Evolutionary conservation across 2,888 invertebrate genomes (phyloP), one percentile per base, ranked within the genome.

Genomic region (Petrolisthes cinctipes): DNA sequence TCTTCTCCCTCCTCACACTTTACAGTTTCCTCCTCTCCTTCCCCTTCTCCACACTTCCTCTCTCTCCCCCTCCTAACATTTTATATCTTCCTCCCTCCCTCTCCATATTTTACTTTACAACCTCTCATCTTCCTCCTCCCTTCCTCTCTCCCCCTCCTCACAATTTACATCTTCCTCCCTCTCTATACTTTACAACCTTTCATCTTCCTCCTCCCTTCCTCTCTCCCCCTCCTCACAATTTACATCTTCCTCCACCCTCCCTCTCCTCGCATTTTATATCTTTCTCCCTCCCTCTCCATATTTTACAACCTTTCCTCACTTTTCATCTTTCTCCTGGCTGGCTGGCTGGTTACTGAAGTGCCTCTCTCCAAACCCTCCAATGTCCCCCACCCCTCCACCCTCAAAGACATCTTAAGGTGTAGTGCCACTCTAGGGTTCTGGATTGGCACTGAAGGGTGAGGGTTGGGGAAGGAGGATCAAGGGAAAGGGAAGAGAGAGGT

Each of bases 241-340:
- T 37, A 37, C 37, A 37, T 37, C 37, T 37, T 37, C 2, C 5
- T 23, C n/a, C 71, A 17, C 23, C 54, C 7, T n/a, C 7, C 20
- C 57, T 57, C 66, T 17, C 20, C 81, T 81, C 66, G 23, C 81
- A 37, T 68, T 53, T 68, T 82, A 61, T 71, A 51, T 66, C 68
- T 82, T 51, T 37, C 82, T 51, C 82, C 51, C 68, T 68, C 81
- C 57, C 81, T 81, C 81, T 81, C 81, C 61, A 3, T 23, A 23
- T 3, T 11, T 9, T 11, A 17, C 37, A 37, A 1, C 37, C 37
- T 37, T 37, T 37, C 37, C 37, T 2, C 37, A 37, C 37, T 37
- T 37, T 37, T 37, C 37, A 37, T 37, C 37, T 37, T 37, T 37
- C 37, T 37, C 37, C 37, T 37, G 37, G 37, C 37, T 37, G 37